Evolutionary conservation across 2,888 invertebrate genomes (phyloP).

Genomic region (Cylindroiulus punctatus): DNA sequence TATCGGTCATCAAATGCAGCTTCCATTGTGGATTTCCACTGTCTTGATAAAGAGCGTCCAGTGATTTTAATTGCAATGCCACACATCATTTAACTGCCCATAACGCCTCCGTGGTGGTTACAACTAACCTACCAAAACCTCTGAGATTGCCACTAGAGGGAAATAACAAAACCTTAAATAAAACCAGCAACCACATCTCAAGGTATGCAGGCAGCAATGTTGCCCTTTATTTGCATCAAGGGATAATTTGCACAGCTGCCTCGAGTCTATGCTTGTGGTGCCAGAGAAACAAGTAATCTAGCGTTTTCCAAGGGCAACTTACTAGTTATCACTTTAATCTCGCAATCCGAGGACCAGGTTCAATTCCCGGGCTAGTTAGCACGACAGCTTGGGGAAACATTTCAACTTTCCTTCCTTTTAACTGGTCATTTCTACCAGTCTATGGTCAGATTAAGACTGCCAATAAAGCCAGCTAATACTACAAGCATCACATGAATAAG

Average conservation of each 20-base stretch:
- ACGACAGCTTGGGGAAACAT: not conserved
- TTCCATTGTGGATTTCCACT: not conserved
- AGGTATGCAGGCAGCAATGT: not conserved
- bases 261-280: not conserved
- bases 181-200: slow-evolving; percentile 23
- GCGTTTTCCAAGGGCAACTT: not conserved
- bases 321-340: not conserved
- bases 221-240: not conserved
- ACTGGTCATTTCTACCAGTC: not conserved
- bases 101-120: not conserved
- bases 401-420: not conserved
- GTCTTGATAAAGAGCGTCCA: not conserved
- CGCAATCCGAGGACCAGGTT: not conserved
- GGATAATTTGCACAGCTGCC: not conserved
- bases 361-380: not conserved
- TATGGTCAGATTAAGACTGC: not conserved
- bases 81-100: not conserved
- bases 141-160: not conserved
- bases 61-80: not conserved
- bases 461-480: not conserved
- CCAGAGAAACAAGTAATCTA: not conserved
- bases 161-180: slow-evolving; percentile 25
- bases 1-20: not conserved
- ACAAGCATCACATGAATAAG: too few species aligned
- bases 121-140: not conserved